Base-by-base conservation (phyloP, 1,140 invertebrate species). In the Hyles vespertilio region DNA sequence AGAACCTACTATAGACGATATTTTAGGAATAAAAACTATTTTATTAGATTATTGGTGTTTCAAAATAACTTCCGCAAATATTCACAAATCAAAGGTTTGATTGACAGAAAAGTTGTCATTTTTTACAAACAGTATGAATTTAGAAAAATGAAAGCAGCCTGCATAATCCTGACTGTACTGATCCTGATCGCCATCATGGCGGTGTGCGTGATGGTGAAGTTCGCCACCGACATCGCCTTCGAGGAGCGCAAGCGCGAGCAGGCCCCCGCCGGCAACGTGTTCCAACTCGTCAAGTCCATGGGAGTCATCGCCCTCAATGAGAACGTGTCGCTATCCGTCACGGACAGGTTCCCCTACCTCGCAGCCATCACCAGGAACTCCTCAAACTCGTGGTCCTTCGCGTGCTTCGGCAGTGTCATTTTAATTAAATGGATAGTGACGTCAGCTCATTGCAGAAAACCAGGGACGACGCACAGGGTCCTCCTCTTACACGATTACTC, bases 151-250 rank as follows among this genome's bases (percentile, higher is more conserved):
- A 84, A 87, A 59, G 72, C 74, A 49, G 77, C 81, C 10, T 84
- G 80, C 51, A 59, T 86, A 4, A 69, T 85, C 10, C 54, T 87
- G 32, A 65, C 80, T 0, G 55, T 77, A 3, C 63, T 84, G 5
- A 80, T 87, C 0, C 52, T 73, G 7, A 70, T 84, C 0, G 81
- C 83, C 2, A 79, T 87, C 8, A 73, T 87, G 76, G 80, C 79
- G 0, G 78, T 87, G 0, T 78, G 79, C n/a, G 72, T 85, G 9
- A 87, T 87, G 84, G 81, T 87, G 0, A 87, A 87, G 46, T 87
- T 82, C 34, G 84, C 84, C 0, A 83, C 82, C 0, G 81, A 87
- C 45, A 81, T 86, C 45, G 79, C 79, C 2, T 67, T 84, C 0
- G 81, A 86, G 51, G 84, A 87, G 52, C 64, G 72, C 6, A 77